Evolutionary conservation across 2,888 invertebrate genomes (phyloP).

Genomic region (Drosophila aldrichi): DNA sequence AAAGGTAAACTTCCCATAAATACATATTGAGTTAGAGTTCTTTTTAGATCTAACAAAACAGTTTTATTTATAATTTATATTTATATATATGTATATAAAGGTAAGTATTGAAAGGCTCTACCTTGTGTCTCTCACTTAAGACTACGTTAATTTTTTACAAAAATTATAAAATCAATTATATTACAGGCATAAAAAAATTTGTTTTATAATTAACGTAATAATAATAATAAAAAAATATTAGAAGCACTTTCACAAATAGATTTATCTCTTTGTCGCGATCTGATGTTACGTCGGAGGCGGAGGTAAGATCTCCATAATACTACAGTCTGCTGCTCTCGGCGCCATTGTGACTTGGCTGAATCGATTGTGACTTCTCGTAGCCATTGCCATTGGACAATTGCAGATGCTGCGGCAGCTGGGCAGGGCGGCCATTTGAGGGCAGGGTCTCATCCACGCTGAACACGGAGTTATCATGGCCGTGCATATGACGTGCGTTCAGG

Average conservation of each 20-base stretch:
- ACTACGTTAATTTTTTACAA: conserved; percentile 40
- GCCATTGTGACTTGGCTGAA: conserved; percentile 66
- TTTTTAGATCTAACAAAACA: conserved; percentile 65
- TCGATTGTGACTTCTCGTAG: conserved; percentile 70
- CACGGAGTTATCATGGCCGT: conserved; percentile 84
- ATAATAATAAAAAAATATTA: conserved; percentile 20
- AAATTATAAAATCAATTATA: conserved; percentile 45
- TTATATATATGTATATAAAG: conserved; percentile 3
- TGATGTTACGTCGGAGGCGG: background rate
- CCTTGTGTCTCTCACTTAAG: conserved; percentile 37
- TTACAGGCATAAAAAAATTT: conserved; percentile 31
- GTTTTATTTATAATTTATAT: conserved; percentile 45
- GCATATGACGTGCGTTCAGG: conserved; percentile 74
- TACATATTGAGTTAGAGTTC: background rate
- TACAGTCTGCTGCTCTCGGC: conserved; percentile 84
- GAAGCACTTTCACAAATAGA: conserved; percentile 38
- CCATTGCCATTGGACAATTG: conserved; percentile 72
- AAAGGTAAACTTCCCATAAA: background rate
- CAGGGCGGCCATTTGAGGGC: conserved; percentile 79
- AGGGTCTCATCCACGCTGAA: conserved; percentile 83
- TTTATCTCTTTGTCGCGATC: conserved; percentile 4
- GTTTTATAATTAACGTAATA: conserved; percentile 7
- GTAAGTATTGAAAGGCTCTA: conserved; percentile 28
- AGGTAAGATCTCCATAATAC: conserved; percentile 28
- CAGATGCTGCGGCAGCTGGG: conserved; percentile 80